Evolutionary conservation across 2,113 vertebrate genomes (phyloP), one percentile per base, ranked within the genome.

Genomic region (Eclectus roratus): DNA sequence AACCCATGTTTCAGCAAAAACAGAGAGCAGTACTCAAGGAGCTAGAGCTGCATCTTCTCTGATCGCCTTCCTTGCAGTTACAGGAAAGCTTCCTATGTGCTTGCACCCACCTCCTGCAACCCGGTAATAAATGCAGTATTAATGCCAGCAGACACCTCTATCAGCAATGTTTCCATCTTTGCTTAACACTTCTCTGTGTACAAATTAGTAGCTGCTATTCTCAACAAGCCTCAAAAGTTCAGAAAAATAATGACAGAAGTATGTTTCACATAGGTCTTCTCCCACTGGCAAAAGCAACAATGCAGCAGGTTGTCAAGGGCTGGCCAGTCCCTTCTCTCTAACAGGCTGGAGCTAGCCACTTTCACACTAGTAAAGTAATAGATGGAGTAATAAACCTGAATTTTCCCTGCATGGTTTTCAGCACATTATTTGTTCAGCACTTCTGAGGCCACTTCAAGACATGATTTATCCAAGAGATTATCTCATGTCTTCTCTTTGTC

Each of bases 1-100:
- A 77, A 73, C 49, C 7, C 27, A 35, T 21, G 15, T 63, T 91
- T 77, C 37, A 66, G 53, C 18, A 80, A 70, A 52, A 91, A 16
- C n/a, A 72, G 31, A 73, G n/a, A 55, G 60, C 25, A 66, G 11
- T 24, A 70, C 7, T 10, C 3, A 7, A 44, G 11, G 35, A 18
- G 19, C 70, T 41, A 41, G 18, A 82, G 81, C 24, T 60, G 8
- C 65, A 71, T 13, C 17, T 60, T 91, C 27, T 49, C 71, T 8
- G 5, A 63, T 5, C 0, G 0, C 9, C 17, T 29, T 43, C 37
- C 18, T 39, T 69, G n/a, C 10, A 7, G 20, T 18, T n/a, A 41
- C 19, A 87, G 17, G 50, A 53, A 50, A 5, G 50, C 12, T 77
- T 55, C 49, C 14, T 41, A 20, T 12, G 33, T 58, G 44, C 29